Conservation (phyloP, 2,888 invertebrate species). For the Pelosia muscerda region DNA sequence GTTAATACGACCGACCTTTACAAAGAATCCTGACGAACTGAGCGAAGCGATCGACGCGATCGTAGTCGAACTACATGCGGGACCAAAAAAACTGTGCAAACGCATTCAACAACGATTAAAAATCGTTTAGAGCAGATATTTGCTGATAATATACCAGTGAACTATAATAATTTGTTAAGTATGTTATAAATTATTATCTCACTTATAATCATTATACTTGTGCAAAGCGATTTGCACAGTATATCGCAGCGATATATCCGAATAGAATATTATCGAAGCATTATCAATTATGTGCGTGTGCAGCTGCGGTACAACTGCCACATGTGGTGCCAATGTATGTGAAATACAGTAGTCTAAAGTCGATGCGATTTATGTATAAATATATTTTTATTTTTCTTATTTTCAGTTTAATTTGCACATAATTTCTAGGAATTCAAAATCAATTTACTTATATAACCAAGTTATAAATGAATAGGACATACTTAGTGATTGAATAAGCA, state of each 20-base stretch:
- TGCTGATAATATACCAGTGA: background rate
- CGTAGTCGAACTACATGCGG: background rate
- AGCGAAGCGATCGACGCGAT: background rate
- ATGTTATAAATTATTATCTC: background rate
- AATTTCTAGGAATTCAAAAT: no score
- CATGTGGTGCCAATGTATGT: background rate
- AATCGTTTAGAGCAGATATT: background rate
- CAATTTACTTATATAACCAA: no score
- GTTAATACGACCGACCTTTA: background rate
- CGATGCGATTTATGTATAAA: no score
- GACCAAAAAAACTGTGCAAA: background rate
- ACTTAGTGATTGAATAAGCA: no score
- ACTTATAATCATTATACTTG: background rate
- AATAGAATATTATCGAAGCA: no score
- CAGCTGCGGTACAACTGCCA: background rate
- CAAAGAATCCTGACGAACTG: background rate
- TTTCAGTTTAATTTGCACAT: no score
- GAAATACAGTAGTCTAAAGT: constrained; percentile 24
- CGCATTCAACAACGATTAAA: background rate
- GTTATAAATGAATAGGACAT: no score
- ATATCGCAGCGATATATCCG: constrained; percentile 1
- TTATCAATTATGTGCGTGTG: background rate
- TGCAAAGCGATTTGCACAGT: background rate
- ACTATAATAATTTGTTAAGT: background rate
- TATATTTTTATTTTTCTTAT: no score